Percentiles rank a stretch among this genome's conserved stretches.
Evolutionary conservation across 2,113 vertebrate genomes (phyloP).

Genomic region (Brachyhypopomus occidentalis): DNA sequence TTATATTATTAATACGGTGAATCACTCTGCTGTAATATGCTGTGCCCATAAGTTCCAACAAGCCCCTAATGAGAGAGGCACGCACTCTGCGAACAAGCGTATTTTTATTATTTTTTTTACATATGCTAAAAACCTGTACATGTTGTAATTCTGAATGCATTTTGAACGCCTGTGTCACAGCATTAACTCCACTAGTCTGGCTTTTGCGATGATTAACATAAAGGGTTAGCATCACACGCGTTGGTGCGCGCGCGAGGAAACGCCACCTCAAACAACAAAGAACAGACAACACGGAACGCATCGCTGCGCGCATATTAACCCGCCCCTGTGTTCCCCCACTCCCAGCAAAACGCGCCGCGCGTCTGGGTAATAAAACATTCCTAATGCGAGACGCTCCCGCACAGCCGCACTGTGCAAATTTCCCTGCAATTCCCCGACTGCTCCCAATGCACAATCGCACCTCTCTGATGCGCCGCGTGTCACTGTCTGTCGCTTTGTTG

Average conservation of each 20-base stretch:
- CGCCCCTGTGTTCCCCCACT: not conserved
- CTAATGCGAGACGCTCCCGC: slow-evolving; percentile 4
- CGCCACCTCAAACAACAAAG: not conserved
- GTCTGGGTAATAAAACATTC: slow-evolving; percentile 20
- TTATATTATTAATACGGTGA: too few relatives aligned
- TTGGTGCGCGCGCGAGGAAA: not conserved
- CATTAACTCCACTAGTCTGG: not conserved
- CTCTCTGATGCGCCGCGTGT: not conserved
- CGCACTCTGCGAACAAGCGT: not conserved
- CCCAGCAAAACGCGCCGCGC: not conserved
- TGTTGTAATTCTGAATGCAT: not conserved
- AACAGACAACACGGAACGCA: slow-evolving; percentile 9
- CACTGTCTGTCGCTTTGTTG: not conserved
- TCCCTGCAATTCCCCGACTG: not conserved
- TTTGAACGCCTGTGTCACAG: not conserved
- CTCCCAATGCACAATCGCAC: not conserved
- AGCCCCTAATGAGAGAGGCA: slow-evolving; percentile 1
- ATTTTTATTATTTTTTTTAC: not conserved
- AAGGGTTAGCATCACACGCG: too few relatives aligned
- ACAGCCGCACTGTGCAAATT: not conserved
- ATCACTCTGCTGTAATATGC: slow-evolving; percentile 16
- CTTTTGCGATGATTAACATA: not conserved
- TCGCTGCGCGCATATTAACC: slow-evolving; percentile 9
- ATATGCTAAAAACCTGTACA: too few relatives aligned
- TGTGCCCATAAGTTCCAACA: slow-evolving; percentile 2